phyloP scores from a whole-genome alignment of 2,797 vertebrate genomes.

The Anguilla marmorata region DNA sequence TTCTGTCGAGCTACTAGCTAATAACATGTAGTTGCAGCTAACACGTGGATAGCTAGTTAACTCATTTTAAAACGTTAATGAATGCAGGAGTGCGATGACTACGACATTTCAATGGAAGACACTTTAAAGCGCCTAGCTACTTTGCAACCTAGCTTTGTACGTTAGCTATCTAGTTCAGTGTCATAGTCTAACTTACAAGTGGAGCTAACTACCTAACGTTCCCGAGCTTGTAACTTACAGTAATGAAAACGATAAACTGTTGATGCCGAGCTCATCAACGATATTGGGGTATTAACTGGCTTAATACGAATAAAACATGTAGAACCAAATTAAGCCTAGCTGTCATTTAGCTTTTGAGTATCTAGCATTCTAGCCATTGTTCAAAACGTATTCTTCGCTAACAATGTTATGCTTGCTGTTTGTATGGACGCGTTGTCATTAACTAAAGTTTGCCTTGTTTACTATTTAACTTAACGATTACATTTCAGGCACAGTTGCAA shows the following conservation, averaged over 20 bases:
- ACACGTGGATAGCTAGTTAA: background rate
- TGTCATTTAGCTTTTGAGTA: background rate
- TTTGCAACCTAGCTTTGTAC: background rate
- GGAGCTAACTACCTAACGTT: slow-evolving; percentile 30
- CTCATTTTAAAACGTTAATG: background rate
- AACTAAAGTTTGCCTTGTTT: background rate
- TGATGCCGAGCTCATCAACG: background rate
- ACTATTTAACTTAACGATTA: slow-evolving; percentile 66
- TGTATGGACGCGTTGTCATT: background rate
- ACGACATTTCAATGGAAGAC: background rate
- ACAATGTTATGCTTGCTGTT: background rate
- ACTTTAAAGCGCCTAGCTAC: background rate
- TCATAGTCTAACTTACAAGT: background rate
- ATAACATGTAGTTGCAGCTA: background rate
- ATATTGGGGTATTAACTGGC: slow-evolving; percentile 13
- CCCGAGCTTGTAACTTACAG: background rate
- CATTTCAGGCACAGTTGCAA: slow-evolving; percentile 88
- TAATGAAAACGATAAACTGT: background rate
- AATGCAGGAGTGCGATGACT: no score
- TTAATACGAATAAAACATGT: slow-evolving; percentile 29
- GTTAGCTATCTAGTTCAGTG: background rate
- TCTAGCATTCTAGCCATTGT: background rate
- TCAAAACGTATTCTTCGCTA: no score
- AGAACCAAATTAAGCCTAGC: background rate
- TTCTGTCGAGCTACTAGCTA: background rate